Conservation (phyloP, 2,797 vertebrate genomes). For the Chanos chanos region DNA sequence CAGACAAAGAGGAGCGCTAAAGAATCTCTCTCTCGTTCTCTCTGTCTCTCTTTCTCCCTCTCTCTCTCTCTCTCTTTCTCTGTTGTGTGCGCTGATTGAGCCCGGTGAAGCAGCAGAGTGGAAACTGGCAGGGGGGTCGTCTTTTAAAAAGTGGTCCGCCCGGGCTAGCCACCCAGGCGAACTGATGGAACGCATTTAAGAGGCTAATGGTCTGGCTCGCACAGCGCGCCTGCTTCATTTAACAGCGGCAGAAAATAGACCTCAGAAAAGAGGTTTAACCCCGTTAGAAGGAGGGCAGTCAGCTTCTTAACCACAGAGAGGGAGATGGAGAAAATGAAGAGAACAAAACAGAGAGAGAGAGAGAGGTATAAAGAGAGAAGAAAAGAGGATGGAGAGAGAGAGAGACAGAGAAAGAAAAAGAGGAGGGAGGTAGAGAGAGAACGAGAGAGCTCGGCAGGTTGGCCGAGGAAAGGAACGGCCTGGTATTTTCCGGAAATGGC, state of each 20-base stretch:
- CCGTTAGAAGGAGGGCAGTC: constrained; percentile 29
- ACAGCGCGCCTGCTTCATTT: constrained; percentile 37
- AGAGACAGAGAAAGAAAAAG: neutral
- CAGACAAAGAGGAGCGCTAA: too few species aligned
- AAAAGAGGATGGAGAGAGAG: constrained; percentile 10
- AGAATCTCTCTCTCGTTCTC: neutral
- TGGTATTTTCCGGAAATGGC: too few species aligned
- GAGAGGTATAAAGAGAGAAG: constrained; percentile 16
- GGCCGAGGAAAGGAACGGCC: neutral
- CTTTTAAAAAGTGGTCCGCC: constrained; percentile 26
- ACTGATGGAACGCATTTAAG: constrained; percentile 37
- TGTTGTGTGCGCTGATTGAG: constrained; percentile 23
- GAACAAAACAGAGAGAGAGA: constrained; percentile 20
- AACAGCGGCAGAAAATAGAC: constrained; percentile 43
- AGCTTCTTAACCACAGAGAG: constrained; percentile 39
- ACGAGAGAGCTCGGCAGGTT: neutral
- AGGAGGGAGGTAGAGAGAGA: neutral
- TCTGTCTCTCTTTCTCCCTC: neutral
- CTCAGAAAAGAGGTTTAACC: constrained; percentile 40
- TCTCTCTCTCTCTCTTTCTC: constrained; percentile 37
- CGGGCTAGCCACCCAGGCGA: constrained; percentile 13
- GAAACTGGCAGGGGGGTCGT: constrained; percentile 29
- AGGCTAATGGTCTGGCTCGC: constrained; percentile 38
- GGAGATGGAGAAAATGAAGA: too few species aligned
- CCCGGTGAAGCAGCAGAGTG: constrained; percentile 30